Evolutionary conservation across 1,140 invertebrate genomes (phyloP), one percentile per base, ranked within the genome.

Genomic region (Caerostris extrusa): DNA sequence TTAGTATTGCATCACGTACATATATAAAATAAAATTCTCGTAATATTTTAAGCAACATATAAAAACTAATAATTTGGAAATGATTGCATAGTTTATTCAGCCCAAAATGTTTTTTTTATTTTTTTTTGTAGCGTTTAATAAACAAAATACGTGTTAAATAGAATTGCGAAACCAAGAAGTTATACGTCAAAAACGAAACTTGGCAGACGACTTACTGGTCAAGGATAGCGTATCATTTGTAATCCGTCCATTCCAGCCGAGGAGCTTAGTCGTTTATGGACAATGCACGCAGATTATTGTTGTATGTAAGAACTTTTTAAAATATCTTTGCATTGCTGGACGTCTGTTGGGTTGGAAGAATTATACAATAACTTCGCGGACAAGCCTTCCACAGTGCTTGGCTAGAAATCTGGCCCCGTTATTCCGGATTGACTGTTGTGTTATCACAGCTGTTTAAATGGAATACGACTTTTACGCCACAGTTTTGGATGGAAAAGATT

Each of bases 401-500:
- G 95, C 95, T 60, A 96, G 95, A 95, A 96, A 96, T 91, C 94
- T 95, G 89, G 95, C 95, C 95, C 96, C 96, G 94, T 95, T 95
- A 95, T 95, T 95, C 95, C 95, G 95, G 61, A 67, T 93, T 86
- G 85, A 93, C 86, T 88, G 67, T 61, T 69, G 81, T 93, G 82
- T 96, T 96, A 82, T 95, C 96, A 94, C 95, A 96, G 83, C 96
- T 95, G 95, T 95, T 95, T 58, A 96, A 95, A 91, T 95, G 95
- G 90, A 96, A 95, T 90, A 95, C 92, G 55, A 96, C 95, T 60
- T n/a, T 96, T 96, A 93, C 96, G 96, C 97, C 97, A 97, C 91
- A 97, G 97, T 93, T 96, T 96, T 94, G 97, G 97, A 95, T 97
- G 97, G 95, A 97, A 97, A 56, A 97, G 96, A 93, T 96, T 97